These are phyloP conservation scores for Craterocephalus amniculus DNA, from an alignment of 2,797 vertebrate genomes.

Conservation along the genomic window DNA sequence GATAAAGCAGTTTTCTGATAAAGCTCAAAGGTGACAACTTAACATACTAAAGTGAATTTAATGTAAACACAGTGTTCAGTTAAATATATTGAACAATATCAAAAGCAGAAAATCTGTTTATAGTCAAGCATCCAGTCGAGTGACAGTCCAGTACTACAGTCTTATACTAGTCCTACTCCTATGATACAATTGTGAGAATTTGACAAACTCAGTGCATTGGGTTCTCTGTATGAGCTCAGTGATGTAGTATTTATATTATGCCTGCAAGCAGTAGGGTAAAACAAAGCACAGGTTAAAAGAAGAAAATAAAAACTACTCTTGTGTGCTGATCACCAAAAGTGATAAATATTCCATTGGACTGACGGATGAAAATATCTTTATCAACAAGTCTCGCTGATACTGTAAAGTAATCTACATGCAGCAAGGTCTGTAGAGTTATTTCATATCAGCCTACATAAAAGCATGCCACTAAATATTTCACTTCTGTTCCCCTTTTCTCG, in stretches of 20 bases:
- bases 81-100: slow-evolving; percentile 1
- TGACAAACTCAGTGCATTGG: slow-evolving; percentile 47
- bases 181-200: slow-evolving; percentile 29
- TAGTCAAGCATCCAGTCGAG: slow-evolving; percentile 4
- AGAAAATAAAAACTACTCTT: background rate
- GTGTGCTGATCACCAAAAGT: slow-evolving; percentile 12
- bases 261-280: slow-evolving; percentile 2
- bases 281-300: slow-evolving; percentile 18
- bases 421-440: background rate
- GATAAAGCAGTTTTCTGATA: slow-evolving; percentile 12
- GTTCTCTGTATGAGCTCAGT: slow-evolving; percentile 31
- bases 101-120: slow-evolving; percentile 12
- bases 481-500: slow-evolving; percentile 14
- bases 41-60: background rate
- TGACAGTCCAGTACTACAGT: too few species aligned
- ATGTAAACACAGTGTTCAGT: background rate
- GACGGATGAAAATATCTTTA: slow-evolving; percentile 4
- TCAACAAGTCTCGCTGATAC: background rate
- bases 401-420: background rate
- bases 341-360: slow-evolving; percentile 20
- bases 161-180: too few species aligned
- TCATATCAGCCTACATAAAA: slow-evolving; percentile 23
- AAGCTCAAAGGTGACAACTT: background rate
- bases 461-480: slow-evolving; percentile 28
- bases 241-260: slow-evolving; percentile 27